Percentiles rank a stretch among this genome's conserved stretches.
These are phyloP conservation scores for Caenorhabditis sp. DNA, from an alignment of 2,888 invertebrate species.

Conservation along the genomic window DNA sequence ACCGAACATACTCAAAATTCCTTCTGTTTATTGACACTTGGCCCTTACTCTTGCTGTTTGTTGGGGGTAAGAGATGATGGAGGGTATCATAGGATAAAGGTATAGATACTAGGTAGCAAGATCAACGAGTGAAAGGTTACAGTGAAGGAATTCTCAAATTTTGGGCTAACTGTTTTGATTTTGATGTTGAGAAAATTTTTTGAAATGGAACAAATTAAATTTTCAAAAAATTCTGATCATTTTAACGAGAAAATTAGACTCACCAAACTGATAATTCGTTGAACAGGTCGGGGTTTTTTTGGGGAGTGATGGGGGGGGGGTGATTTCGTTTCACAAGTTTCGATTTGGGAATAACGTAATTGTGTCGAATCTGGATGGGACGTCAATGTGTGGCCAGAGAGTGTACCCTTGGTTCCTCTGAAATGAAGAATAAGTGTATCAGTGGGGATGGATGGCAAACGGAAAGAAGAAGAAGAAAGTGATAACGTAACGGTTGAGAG, in stretches of 20 bases:
- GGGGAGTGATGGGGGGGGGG: conserved; percentile 3
- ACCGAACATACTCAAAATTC: conserved; percentile 47
- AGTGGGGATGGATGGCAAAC: conserved; percentile 31
- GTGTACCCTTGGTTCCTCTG: conserved; percentile 23
- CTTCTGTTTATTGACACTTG: conserved; percentile 48
- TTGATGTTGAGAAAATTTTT: too few relatives aligned
- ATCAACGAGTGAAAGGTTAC: background rate
- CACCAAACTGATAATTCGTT: conserved; percentile 59
- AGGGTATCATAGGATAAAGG: background rate
- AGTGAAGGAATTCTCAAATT: too few relatives aligned
- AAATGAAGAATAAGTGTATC: conserved; percentile 27
- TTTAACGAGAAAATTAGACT: conserved; percentile 35
- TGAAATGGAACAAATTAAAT: too few relatives aligned
- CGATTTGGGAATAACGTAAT: conserved; percentile 58
- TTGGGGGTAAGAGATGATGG: conserved; percentile 13
- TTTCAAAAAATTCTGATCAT: too few relatives aligned
- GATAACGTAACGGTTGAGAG: background rate
- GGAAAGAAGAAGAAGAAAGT: too few relatives aligned
- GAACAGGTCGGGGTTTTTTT: conserved; percentile 16
- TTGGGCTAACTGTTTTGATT: too few relatives aligned
- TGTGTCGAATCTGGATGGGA: conserved; percentile 59
- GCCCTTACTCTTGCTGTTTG: conserved; percentile 35
- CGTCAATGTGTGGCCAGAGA: conserved; percentile 44
- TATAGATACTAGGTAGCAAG: conserved; percentile 6
- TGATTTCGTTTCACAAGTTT: conserved; percentile 58